Evolutionary conservation across 2,113 vertebrate species (phyloP).

Genomic region (Octodon degus): DNA sequence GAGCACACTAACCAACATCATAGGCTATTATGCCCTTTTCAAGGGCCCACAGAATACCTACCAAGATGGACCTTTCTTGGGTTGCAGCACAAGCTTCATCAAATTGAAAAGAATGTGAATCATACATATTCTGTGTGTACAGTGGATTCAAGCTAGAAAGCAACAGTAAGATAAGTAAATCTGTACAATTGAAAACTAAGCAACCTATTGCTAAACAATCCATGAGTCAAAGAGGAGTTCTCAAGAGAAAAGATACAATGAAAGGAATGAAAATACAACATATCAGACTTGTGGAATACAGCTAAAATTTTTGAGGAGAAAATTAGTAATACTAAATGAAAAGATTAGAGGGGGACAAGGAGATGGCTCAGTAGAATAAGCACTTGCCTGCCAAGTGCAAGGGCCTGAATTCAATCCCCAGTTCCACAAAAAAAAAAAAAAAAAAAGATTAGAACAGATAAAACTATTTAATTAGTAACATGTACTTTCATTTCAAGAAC

Average conservation of each 20-base stretch:
- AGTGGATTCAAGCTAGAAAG: not conserved
- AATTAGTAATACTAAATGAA: not conserved
- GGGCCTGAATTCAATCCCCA: too few relatives aligned
- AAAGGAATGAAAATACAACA: not conserved
- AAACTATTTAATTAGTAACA: not conserved
- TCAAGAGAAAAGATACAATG: not conserved
- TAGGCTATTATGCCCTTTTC: not conserved
- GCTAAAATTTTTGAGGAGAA: not conserved
- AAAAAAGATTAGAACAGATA: not conserved
- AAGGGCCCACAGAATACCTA: not conserved
- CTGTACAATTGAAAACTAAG: slow-evolving; percentile 5
- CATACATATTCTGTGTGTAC: not conserved
- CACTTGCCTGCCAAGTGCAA: too few relatives aligned
- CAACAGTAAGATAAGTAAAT: not conserved
- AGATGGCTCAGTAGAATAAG: too few relatives aligned
- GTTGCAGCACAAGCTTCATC: not conserved
- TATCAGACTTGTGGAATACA: not conserved
- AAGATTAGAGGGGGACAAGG: not conserved
- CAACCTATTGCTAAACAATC: not conserved
- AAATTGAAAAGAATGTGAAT: not conserved
- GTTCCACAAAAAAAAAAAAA: too few relatives aligned
- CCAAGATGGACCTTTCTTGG: not conserved
- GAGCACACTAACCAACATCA: not conserved
- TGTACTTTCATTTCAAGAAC: not conserved
- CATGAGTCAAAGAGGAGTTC: not conserved